phyloP scores from a whole-genome alignment of 1,140 invertebrate genomes.

The Neoseiulus cucumeris region DNA sequence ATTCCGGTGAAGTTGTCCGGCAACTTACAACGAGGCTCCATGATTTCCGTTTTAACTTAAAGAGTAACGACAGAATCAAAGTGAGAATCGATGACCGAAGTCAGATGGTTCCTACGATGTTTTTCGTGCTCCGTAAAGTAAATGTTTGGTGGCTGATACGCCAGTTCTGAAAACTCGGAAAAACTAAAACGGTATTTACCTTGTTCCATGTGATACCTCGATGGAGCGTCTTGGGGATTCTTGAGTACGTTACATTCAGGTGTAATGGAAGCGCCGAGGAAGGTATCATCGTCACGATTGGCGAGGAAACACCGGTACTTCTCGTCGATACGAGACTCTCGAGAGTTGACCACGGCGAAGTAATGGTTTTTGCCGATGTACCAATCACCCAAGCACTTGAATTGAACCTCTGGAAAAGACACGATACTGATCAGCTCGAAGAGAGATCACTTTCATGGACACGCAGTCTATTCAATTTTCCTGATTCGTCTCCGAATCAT shows the following conservation, averaged over 20 bases:
- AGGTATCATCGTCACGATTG: conserved; percentile 78
- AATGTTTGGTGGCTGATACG: conserved; percentile 9
- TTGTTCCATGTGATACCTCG: conserved; percentile 63
- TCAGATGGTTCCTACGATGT: no score
- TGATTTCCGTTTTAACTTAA: conserved; percentile 55
- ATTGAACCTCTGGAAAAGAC: conserved; percentile 48
- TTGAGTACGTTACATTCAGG: conserved; percentile 76
- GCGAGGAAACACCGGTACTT: conserved; percentile 79
- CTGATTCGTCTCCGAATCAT: no score
- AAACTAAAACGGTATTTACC: conserved; percentile 32
- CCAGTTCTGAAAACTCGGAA: conserved; percentile 10
- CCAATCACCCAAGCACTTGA: conserved; percentile 82
- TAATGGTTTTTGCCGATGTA: conserved; percentile 85
- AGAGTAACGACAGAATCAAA: conserved; percentile 17
- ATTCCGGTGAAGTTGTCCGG: conserved; percentile 79
- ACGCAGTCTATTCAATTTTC: conserved; percentile 12
- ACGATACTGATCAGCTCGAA: background rate
- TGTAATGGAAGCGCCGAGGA: conserved; percentile 69
- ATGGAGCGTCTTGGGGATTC: conserved; percentile 72
- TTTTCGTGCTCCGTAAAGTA: no score
- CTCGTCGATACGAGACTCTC: conserved; percentile 78
- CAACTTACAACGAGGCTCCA: conserved; percentile 68
- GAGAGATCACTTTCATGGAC: conserved; percentile 17
- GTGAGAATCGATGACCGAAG: conserved; percentile 7
- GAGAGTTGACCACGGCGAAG: conserved; percentile 80